A percentile compares a stretch with the other conserved stretches of the same genome.
Conservation (phyloP, 2,113 vertebrate genomes). For the Charadrius vociferus region DNA sequence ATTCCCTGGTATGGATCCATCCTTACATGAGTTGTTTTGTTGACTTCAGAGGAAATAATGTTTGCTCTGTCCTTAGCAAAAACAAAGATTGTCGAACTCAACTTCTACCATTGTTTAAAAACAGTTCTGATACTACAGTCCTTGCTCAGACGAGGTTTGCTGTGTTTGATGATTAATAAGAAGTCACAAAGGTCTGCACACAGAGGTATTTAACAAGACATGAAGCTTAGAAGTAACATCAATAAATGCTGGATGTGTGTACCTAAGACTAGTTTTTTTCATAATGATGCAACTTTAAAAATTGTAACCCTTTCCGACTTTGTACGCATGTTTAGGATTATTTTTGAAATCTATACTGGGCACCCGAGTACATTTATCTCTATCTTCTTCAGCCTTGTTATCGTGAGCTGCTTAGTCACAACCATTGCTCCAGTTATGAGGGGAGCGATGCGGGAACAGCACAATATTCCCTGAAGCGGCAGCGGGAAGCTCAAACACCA, state of each 20-base stretch:
- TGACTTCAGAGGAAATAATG: background rate
- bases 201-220: background rate
- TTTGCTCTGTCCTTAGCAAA: background rate
- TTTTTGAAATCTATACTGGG: background rate
- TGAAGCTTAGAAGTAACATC: background rate
- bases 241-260: background rate
- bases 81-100: background rate
- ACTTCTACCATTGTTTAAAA: background rate
- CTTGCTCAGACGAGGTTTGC: background rate
- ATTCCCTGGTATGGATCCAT: background rate
- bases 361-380: background rate
- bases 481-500: rapidly evolving
- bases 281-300: background rate
- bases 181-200: background rate
- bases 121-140: background rate
- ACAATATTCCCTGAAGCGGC: background rate
- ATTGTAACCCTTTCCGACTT: background rate
- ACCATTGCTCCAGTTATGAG: background rate
- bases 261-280: background rate
- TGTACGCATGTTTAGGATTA: background rate
- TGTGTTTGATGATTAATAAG: background rate
- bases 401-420: background rate
- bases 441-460: background rate
- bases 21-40: background rate
- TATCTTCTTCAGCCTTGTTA: background rate